phyloP scores from a whole-genome alignment of 2,797 vertebrate genomes.

The Sciurus vulgaris region DNA sequence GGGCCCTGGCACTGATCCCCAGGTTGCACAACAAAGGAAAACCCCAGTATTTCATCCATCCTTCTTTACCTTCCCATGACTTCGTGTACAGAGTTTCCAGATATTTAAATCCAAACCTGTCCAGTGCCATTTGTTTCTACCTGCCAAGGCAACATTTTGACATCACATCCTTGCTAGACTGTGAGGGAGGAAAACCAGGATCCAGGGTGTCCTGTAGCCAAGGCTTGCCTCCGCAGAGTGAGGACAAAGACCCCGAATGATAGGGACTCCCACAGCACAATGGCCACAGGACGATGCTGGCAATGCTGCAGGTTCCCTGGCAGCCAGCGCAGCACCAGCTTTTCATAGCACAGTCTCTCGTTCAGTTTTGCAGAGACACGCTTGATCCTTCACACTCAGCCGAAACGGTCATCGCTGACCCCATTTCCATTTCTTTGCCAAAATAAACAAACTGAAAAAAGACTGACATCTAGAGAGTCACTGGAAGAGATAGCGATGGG shows the following conservation, averaged over 20 bases:
- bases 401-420: background rate
- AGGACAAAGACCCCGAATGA: background rate
- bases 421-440: conserved; percentile 49
- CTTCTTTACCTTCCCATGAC: background rate
- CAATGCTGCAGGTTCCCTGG: background rate
- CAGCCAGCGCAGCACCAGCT: background rate
- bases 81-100: background rate
- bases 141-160: background rate
- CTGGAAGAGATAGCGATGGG: background rate
- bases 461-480: background rate
- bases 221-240: fast-evolving
- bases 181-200: background rate
- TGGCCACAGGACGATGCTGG: fast-evolving
- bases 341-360: background rate
- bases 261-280: fast-evolving
- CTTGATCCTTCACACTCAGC: conserved; percentile 15
- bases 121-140: background rate
- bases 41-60: background rate
- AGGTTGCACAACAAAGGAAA: background rate
- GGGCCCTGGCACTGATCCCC: background rate
- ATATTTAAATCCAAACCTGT: background rate
- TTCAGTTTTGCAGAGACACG: background rate
- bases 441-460: conserved; percentile 54
- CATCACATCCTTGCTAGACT: background rate
- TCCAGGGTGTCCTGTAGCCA: background rate